Evolutionary conservation across 2,888 invertebrate species (phyloP), one percentile per base, ranked within the genome.

Genomic region (Epinotia bilunana): DNA sequence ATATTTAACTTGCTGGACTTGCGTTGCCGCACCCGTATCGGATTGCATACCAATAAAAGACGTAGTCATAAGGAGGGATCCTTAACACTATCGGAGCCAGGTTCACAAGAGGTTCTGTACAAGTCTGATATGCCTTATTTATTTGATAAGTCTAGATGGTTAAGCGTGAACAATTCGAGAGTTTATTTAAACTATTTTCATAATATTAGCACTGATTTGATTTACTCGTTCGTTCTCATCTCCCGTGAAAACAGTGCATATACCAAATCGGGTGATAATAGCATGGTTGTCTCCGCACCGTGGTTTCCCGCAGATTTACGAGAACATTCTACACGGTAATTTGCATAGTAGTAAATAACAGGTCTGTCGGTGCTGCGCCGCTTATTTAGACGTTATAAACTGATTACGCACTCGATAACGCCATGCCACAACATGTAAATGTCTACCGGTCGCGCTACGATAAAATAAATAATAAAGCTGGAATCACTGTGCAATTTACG

Each of bases 371-470:
- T 87, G 82, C 80, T 83, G 80, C 80, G 83, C 84, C 86, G 87
- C 85, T 89, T 90, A 91, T 90, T 90, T 89, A 90, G 90, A 88
- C 88, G 88, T 88, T 89, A 87, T 89, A 88, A 87, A 88, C 88
- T 88, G 89, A 91, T 90, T 88, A 89, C 86, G 85, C 83, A 84
- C 84, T 85, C 85, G 90, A 90, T 91, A 91, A 88, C 86, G 83
- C 84, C 82, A 81, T 82, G 82, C 83, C 81, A 84, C 84, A 75
- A 74, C 78, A 88, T 88, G 86, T 87, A 89, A 90, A 89, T 88
- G 84, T 86, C 85, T 84, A 82, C 82, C 77, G 81, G 81, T 81
- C 83, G 80, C 77, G 82, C 81, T 78, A 82, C 82, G 84, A 83
- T 82, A 83, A 83, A 83, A 83, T 80, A 81, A 75, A 72, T 75